A percentile compares a stretch with the other conserved stretches of the same genome.
Evolutionary conservation across 2,797 vertebrate genomes (phyloP).

Genomic region (Gallinago solitaria): DNA sequence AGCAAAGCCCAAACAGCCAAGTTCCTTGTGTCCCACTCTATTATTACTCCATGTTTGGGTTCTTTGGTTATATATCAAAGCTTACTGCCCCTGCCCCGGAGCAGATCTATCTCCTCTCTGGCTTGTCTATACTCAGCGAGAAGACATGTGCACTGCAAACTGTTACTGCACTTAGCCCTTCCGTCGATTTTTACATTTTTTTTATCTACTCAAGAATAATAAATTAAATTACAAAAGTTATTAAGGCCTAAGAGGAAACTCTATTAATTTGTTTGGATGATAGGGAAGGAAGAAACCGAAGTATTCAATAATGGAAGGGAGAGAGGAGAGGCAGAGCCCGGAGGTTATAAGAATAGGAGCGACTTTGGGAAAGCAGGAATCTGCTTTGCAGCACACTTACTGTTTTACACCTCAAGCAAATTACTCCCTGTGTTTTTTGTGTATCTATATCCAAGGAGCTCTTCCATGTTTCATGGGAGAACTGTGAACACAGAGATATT

Average conservation of each 20-base stretch:
- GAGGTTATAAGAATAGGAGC: background rate
- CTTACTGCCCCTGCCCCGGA: background rate
- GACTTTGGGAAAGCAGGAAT: background rate
- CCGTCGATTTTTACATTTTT: background rate
- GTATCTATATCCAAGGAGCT: background rate
- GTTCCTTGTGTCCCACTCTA: background rate
- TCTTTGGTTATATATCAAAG: background rate
- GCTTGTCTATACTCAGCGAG: background rate
- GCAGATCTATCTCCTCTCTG: background rate
- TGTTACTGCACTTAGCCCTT: background rate
- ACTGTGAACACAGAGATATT: background rate
- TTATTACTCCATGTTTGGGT: rapidly evolving
- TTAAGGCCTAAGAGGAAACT: background rate
- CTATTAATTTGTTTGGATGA: background rate
- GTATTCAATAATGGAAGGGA: background rate
- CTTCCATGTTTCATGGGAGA: background rate
- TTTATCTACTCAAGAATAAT: background rate
- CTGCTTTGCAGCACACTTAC: background rate
- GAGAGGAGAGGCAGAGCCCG: background rate
- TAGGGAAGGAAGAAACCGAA: background rate
- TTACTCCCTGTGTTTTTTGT: background rate
- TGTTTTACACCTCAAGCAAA: background rate
- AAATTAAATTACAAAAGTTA: background rate
- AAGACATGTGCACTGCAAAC: background rate
- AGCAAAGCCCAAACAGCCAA: background rate